Conservation (phyloP, 2,113 vertebrate species). For the Prunella himalayana region DNA sequence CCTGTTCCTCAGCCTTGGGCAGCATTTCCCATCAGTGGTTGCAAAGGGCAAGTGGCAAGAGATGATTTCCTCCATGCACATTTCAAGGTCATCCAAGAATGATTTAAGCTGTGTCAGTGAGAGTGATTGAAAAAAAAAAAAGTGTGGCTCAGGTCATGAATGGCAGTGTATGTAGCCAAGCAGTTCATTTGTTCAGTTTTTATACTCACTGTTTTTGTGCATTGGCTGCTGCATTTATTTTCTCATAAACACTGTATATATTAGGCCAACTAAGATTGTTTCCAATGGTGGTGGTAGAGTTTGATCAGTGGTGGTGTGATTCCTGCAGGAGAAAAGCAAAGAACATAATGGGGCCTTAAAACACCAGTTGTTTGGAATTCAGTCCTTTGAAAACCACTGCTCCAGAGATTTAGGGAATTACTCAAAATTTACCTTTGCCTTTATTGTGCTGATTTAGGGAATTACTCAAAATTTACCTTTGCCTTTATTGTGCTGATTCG, state of each 20-base stretch:
- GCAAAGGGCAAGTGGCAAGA: not conserved
- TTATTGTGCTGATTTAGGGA: not conserved
- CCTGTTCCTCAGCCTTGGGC: not conserved
- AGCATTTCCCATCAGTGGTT: rapidly evolving
- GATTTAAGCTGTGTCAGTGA: not conserved
- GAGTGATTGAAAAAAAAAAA: not conserved
- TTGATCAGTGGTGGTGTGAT: not conserved
- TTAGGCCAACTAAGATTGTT: not conserved
- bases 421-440: not conserved
- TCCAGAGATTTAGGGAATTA: not conserved
- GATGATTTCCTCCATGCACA: not conserved
- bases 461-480: not conserved
- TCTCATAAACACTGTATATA: not conserved
- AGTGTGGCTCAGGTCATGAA: not conserved
- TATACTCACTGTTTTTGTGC: not conserved
- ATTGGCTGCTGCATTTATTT: not conserved
- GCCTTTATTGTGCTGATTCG: not conserved
- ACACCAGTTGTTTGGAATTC: not conserved
- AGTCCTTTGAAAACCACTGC: not conserved
- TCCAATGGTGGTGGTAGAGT: not conserved
- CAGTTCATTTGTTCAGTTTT: not conserved
- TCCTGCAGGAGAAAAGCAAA: not conserved
- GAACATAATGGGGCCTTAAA: not conserved
- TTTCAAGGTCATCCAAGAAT: not conserved
- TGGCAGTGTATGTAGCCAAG: not conserved